phyloP scores from a whole-genome alignment of 1,140 invertebrate genomes.

The Mylabris phalerata region DNA sequence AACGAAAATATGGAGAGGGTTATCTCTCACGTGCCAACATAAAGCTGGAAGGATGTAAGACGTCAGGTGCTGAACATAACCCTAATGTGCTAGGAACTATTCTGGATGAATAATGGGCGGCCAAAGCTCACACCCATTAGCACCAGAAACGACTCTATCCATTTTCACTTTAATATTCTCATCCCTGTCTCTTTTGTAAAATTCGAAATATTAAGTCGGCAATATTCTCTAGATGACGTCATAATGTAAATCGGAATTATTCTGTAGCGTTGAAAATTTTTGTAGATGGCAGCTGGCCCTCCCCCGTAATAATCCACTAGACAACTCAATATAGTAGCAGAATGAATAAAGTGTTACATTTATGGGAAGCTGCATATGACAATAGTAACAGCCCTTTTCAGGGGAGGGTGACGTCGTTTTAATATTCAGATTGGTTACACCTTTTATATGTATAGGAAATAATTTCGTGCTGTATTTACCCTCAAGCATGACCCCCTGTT shows the following conservation, averaged over 20 bases:
- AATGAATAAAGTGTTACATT: conserved; percentile 36
- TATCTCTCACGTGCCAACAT: conserved; percentile 11
- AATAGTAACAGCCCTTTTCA: conserved; percentile 26
- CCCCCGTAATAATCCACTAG: conserved; percentile 31
- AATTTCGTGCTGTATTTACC: background rate
- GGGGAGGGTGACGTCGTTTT: conserved; percentile 26
- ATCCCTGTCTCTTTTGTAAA: background rate
- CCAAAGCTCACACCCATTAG: background rate
- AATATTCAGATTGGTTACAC: conserved; percentile 46
- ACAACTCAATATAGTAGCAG: conserved; percentile 10
- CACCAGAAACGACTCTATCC: background rate
- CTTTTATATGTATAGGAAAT: conserved; percentile 41
- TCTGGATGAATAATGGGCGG: conserved; percentile 2
- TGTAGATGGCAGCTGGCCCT: conserved; percentile 33
- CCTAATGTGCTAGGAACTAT: conserved; percentile 6
- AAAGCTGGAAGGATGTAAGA: conserved; percentile 13
- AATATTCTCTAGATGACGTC: conserved; percentile 2
- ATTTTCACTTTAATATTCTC: background rate
- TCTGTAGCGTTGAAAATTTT: conserved; percentile 17
- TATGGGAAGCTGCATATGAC: conserved; percentile 41
- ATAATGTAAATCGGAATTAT: conserved; percentile 14
- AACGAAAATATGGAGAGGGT: conserved; percentile 11
- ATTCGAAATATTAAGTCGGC: too few species aligned
- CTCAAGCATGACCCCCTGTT: background rate
- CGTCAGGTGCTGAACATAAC: conserved; percentile 15